A percentile compares a stretch with the other conserved stretches of the same genome.
phyloP scores from a whole-genome alignment of 2,797 vertebrate genomes.

The Anomalospiza imberbis region DNA sequence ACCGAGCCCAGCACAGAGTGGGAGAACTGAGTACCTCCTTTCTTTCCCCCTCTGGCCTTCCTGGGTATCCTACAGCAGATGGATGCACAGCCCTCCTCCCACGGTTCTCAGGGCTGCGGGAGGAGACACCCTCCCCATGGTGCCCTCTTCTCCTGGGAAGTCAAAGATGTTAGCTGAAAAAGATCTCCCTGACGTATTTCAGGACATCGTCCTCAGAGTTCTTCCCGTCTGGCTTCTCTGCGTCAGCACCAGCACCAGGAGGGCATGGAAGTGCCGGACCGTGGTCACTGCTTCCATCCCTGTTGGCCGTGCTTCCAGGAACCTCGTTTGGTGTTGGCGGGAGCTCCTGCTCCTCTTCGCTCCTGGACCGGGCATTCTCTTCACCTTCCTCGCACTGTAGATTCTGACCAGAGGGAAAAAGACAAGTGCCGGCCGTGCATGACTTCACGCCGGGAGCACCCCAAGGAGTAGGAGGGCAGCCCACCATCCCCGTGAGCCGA shows the following conservation, averaged over 20 bases:
- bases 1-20: neutral
- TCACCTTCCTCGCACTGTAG: neutral
- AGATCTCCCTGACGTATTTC: conserved; percentile 76
- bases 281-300: neutral
- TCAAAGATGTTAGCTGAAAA: conserved; percentile 64
- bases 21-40: neutral
- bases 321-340: neutral
- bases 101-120: neutral
- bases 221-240: neutral
- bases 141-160: neutral
- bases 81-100: neutral
- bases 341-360: neutral
- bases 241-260: rapidly evolving
- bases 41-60: neutral
- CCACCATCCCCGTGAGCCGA: neutral
- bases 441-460: neutral
- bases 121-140: neutral
- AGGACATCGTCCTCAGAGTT: conserved; percentile 56
- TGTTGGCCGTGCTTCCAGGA: neutral
- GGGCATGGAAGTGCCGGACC: neutral
- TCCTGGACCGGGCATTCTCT: neutral
- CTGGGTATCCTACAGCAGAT: neutral
- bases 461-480: too few species aligned
- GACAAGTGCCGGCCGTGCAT: neutral
- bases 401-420: neutral